Evolutionary conservation across 2,113 vertebrate species (phyloP), one percentile per base, ranked within the genome.

Genomic region (Chitala chitala): DNA sequence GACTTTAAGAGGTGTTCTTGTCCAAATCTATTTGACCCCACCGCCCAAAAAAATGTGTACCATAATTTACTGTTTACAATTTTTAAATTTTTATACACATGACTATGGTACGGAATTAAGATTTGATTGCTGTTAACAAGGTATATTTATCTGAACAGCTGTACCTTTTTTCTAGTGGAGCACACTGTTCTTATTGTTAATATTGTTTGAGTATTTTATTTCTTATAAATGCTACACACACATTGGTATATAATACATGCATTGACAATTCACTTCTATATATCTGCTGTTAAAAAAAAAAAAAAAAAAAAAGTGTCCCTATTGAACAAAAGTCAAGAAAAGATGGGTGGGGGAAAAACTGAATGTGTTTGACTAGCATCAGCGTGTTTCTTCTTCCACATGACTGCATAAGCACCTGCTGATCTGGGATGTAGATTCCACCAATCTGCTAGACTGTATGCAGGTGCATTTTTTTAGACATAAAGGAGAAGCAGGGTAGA

Each of bases 111-210:
- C 42, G 46, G 17, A 42, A 26, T 68, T 44, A 46, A 68, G 38
- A 68, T 68, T 68, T 68, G 40, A 68, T 68, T 68, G n/a, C 64
- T 68, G 64, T 44, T 68, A 68, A 36, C 42, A 46, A 68, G 64
- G 22, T 46, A 68, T 42, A 24, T 68, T 68, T 68, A 68, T 68
- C 20, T 68, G 40, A 68, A 68, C 46, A 42, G 64, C 40, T 33
- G 20, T 63, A 68, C 40, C 20, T 68, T 68, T 46, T 68, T 68
- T 68, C 64, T 66, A 66, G 64, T 68, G 64, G 64, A 68, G 64
- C 26, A 68, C 64, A 24, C 64, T 68, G 64, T 68, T 15, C 64
- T 26, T 68, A 46, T 38, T 65, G 63, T 65, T 65, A 42, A 65
- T 65, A 65, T 65, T 65, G 63, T 65, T 38, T 26, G 64, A 44